These are phyloP conservation scores for Rhynchotus rufescens DNA, from an alignment of 2,797 vertebrate species.

Conservation along the genomic window DNA sequence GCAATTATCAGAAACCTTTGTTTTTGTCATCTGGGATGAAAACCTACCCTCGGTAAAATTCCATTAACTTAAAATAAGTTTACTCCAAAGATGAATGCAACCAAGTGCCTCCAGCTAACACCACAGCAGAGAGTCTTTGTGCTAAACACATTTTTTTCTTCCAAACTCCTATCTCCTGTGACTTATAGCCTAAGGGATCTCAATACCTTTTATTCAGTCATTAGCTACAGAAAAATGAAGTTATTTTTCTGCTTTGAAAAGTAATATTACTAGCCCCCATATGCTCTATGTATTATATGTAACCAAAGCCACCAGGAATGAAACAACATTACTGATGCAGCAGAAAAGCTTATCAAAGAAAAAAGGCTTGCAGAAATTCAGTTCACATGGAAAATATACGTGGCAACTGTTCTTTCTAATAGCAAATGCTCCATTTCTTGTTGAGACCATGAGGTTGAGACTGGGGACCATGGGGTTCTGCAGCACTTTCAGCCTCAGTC, in stretches of 20 bases:
- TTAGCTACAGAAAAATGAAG: not conserved
- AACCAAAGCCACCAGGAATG: not conserved
- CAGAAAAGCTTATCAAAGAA: not conserved
- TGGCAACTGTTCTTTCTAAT: not conserved
- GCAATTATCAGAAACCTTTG: not conserved
- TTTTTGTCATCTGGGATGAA: constrained; percentile 24
- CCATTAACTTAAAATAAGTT: constrained; percentile 9
- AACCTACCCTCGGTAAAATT: constrained; percentile 8
- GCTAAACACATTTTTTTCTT: not conserved
- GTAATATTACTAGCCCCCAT: not conserved
- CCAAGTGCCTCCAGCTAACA: not conserved
- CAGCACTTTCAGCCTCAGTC: not conserved
- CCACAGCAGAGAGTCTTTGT: not conserved
- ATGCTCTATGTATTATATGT: not conserved
- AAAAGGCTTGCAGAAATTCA: not conserved
- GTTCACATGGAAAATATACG: not conserved
- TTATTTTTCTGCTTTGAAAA: not conserved
- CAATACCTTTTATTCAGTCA: not conserved
- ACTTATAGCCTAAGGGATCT: not conserved
- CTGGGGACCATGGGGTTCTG: not conserved
- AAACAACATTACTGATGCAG: not conserved
- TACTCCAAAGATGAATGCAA: not conserved
- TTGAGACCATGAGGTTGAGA: not conserved
- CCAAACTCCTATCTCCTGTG: not conserved
- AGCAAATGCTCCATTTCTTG: not conserved